phyloP scores from a whole-genome alignment of 2,113 vertebrate genomes.

The Anarrhichthys ocellatus region DNA sequence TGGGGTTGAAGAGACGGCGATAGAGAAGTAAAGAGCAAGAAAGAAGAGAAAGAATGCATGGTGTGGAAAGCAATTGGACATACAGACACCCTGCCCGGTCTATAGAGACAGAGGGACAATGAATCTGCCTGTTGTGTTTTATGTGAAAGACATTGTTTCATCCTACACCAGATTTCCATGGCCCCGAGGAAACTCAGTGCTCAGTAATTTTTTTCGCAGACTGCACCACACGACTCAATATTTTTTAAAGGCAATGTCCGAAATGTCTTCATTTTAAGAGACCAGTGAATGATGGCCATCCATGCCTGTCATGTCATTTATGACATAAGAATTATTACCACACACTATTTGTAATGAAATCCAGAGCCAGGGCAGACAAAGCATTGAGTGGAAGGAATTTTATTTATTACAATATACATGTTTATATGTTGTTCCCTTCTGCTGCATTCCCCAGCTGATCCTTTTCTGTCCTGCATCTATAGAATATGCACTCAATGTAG shows the following conservation, averaged over 20 bases:
- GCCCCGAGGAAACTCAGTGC: constrained; percentile 55
- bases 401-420: constrained; percentile 18
- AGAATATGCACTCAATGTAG: neutral
- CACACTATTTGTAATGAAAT: constrained; percentile 53
- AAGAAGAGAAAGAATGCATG: constrained; percentile 23
- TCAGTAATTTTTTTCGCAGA: constrained; percentile 72
- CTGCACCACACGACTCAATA: constrained; percentile 50
- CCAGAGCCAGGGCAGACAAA: constrained; percentile 39
- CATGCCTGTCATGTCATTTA: constrained; percentile 74
- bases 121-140: constrained; percentile 73
- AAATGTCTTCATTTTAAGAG: constrained; percentile 68
- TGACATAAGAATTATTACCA: constrained; percentile 65
- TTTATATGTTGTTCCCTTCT: constrained; percentile 12
- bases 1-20: constrained; percentile 35
- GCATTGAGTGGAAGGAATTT: constrained; percentile 3
- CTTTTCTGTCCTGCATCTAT: constrained; percentile 15
- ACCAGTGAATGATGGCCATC: constrained; percentile 57
- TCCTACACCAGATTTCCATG: constrained; percentile 66
- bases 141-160: constrained; percentile 72
- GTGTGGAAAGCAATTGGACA: constrained; percentile 43
- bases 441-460: neutral
- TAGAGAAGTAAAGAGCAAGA: constrained; percentile 37
- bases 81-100: constrained; percentile 43
- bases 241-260: constrained; percentile 71
- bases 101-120: constrained; percentile 65